A percentile compares a stretch with the other conserved stretches of the same genome.
Conservation (phyloP, 2,797 vertebrate species). For the Periophthalmus magnuspinnatus region DNA sequence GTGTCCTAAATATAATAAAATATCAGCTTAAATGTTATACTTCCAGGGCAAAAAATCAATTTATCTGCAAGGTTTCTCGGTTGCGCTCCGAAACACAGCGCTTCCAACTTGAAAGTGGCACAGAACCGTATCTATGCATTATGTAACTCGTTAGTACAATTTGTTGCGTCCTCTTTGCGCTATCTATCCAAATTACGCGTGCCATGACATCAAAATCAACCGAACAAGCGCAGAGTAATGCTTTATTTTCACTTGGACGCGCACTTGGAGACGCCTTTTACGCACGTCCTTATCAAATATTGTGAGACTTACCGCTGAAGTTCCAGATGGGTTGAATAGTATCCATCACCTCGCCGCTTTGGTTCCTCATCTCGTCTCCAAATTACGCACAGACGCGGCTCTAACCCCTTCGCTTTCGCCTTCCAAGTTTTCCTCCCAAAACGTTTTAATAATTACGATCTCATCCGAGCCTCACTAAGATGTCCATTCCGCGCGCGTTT, state of each 20-base stretch:
- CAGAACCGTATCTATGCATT: background rate
- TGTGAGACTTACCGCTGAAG: slow-evolving; percentile 9
- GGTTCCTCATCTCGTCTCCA: slow-evolving; percentile 1
- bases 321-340: slow-evolving; percentile 5
- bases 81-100: background rate
- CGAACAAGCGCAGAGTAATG: no score
- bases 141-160: slow-evolving; percentile 1
- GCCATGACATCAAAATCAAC: background rate
- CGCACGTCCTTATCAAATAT: no score
- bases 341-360: slow-evolving; percentile 1
- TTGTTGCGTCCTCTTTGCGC: background rate
- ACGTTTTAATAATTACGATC: background rate
- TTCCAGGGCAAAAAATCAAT: background rate
- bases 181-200: background rate
- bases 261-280: background rate
- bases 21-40: background rate
- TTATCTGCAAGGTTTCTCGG: background rate
- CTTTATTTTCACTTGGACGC: background rate
- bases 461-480: slow-evolving; percentile 5
- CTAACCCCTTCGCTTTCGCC: no score
- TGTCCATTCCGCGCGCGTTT: slow-evolving; percentile 1
- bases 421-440: background rate
- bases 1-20: background rate
- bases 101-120: background rate
- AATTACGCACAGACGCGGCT: background rate